Percentiles rank a stretch among this genome's conserved stretches.
Evolutionary conservation across 2,113 vertebrate genomes (phyloP).

Genomic region (Euleptes europaea): DNA sequence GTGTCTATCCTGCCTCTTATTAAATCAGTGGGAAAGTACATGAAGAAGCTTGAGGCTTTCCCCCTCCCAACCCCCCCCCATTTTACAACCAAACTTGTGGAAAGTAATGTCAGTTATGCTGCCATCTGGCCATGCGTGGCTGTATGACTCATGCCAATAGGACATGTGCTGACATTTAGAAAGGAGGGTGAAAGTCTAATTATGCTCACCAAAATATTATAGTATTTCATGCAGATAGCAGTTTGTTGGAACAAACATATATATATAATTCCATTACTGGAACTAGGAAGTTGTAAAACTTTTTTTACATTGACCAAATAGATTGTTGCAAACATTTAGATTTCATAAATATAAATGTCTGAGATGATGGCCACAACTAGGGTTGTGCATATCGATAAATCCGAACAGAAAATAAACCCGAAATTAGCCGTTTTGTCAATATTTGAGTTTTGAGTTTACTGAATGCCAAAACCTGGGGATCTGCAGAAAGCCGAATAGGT

Average conservation of each 20-base stretch:
- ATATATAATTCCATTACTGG: background rate
- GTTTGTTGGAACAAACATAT: constrained; percentile 23
- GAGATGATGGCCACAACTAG: background rate
- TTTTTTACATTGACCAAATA: background rate
- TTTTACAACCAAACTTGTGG: background rate
- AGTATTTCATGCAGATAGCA: constrained; percentile 30
- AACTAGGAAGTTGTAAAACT: constrained; percentile 20
- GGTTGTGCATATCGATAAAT: too few species aligned
- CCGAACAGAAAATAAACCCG: too few species aligned
- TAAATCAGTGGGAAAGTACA: constrained; percentile 2
- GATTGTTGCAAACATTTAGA: background rate
- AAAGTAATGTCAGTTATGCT: constrained; percentile 31
- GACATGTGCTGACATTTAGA: constrained; percentile 68
- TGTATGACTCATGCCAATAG: constrained; percentile 53
- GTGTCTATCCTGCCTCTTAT: constrained; percentile 1
- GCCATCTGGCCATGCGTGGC: constrained; percentile 60
- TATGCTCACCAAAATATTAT: constrained; percentile 39
- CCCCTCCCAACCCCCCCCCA: constrained; percentile 10
- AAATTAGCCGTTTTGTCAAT: too few species aligned
- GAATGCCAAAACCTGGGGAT: too few species aligned
- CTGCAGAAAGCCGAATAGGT: too few species aligned
- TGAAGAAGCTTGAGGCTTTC: background rate
- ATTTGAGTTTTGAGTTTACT: too few species aligned
- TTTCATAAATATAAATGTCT: constrained; percentile 19
- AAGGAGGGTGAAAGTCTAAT: constrained; percentile 45